Evolutionary conservation across 2,113 vertebrate species (phyloP), one percentile per base, ranked within the genome.

Genomic region (Corydoras maculifer): DNA sequence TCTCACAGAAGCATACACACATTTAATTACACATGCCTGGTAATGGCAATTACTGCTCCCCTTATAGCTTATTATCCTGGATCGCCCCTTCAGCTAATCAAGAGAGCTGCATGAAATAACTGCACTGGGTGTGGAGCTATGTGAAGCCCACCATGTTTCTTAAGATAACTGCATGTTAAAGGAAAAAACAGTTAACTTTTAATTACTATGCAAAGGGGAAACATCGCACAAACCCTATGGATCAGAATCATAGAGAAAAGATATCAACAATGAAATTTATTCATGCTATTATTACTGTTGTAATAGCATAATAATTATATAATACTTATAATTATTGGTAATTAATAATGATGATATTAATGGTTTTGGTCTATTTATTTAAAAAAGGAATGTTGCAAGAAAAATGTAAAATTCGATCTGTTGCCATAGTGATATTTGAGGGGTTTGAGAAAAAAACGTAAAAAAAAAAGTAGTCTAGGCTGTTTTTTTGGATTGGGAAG

Each of bases 201-300:
- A 93, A 92, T 92, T 91, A 97, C 95, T 98, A 98, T 98, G 96
- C 97, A 99, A 97, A 93, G 87, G 91, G 18, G 89, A 90, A 88
- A 88, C 90, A 90, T 91, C 93, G 92, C 93, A 95, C 94, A 95
- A 92, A 90, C 79, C 18, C 72, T 86, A 89, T 87, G 87, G 90
- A 84, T 87, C 86, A 86, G 83, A 77, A 86, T 68, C 82, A 81
- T 80, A 72, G 68, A 62, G 71, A 68, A 70, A 49, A 48, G 61
- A 74, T 73, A 74, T 50, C 61, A 68, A 78, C 61, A 68, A 70
- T 69, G 62, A 75, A 77, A 77, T 64, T 69, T 43, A 75, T 51
- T 68, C 60, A 51, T 55, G 72, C 75, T 80, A 66, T 58, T 48
- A 69, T 74, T 75, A 68, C 35, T 72, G 55, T 43, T 43, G 35